Conservation (phyloP, 2,113 vertebrate species). For the Butorides virescens region DNA sequence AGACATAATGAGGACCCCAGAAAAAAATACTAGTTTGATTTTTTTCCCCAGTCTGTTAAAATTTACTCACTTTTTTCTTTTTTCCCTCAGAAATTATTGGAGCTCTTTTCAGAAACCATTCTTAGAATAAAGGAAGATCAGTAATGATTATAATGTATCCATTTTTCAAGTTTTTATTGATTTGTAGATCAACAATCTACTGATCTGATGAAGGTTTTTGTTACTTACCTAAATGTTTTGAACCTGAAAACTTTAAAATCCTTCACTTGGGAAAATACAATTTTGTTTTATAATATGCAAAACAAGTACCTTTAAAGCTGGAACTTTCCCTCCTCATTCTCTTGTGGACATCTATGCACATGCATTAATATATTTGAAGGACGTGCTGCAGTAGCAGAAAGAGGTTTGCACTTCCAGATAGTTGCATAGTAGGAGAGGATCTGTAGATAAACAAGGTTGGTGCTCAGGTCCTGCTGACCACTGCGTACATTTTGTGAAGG, state of each 20-base stretch:
- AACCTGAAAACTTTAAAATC: not conserved
- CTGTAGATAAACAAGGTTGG: not conserved
- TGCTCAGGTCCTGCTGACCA: not conserved
- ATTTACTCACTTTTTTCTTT: not conserved
- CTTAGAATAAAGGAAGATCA: not conserved
- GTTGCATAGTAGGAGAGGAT: not conserved
- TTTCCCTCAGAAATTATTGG: not conserved
- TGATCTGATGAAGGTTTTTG: not conserved
- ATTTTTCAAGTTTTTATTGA: not conserved
- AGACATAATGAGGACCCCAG: not conserved
- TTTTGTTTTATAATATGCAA: not conserved
- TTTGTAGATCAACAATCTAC: not conserved
- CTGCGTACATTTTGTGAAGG: accelerated
- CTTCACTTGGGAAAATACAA: not conserved
- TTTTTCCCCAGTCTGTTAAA: not conserved
- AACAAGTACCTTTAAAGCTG: not conserved
- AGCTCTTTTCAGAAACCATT: not conserved
- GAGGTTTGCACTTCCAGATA: not conserved
- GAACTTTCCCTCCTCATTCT: not conserved
- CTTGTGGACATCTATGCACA: not conserved
- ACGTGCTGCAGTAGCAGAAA: not conserved
- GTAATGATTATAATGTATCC: not conserved
- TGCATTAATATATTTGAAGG: not conserved
- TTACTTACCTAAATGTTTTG: not conserved
- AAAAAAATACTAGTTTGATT: not conserved